phyloP scores from a whole-genome alignment of 2,113 vertebrate species.

The Sebastes fasciatus region DNA sequence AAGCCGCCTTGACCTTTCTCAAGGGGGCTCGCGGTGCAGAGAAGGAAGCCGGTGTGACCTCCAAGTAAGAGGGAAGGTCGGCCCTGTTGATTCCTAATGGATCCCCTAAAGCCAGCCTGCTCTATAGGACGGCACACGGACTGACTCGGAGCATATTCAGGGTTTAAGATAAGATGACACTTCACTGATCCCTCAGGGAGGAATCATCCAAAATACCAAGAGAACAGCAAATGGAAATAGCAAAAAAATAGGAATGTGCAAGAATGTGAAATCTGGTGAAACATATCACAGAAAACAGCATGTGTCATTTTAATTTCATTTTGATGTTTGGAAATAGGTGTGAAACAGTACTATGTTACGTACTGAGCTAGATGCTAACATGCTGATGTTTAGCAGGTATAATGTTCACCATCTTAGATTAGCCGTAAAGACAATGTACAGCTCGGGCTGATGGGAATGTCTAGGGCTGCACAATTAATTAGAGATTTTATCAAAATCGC shows the following conservation, averaged over 20 bases:
- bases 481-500: too few species aligned
- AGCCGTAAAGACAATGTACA: too few species aligned
- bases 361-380: too few species aligned
- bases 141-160: background rate
- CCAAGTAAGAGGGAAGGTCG: constrained; percentile 5
- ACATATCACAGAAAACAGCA: too few species aligned
- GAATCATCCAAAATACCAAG: background rate
- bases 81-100: constrained; percentile 39
- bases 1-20: constrained; percentile 66
- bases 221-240: background rate
- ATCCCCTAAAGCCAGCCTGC: constrained; percentile 21
- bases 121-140: background rate
- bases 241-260: background rate
- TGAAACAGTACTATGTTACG: too few species aligned
- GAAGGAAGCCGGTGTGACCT: constrained; percentile 13
- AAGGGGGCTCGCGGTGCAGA: constrained; percentile 8
- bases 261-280: background rate
- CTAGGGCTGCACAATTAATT: too few species aligned
- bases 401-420: too few species aligned
- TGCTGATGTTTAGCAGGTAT: too few species aligned
- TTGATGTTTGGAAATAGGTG: too few species aligned
- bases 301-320: too few species aligned
- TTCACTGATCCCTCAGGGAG: background rate
- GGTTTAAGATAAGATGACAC: constrained; percentile 23
- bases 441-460: too few species aligned